Base-by-base conservation (phyloP, 2,888 invertebrate genomes). In the Tribolium freemani region DNA sequence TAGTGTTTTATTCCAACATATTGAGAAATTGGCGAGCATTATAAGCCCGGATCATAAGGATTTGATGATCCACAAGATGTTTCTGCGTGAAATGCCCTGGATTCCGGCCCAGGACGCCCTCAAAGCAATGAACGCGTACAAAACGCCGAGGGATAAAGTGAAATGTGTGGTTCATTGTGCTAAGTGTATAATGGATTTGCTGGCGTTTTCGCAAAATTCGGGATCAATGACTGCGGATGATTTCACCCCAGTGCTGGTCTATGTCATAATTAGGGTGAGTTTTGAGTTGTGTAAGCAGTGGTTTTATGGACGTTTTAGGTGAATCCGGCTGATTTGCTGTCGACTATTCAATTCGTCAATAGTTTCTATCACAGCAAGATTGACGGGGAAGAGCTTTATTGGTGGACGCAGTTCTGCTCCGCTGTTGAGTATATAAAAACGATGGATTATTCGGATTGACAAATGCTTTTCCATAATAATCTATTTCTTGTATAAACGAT, bases 331-430 rank as follows among this genome's bases (percentile, higher is more conserved):
- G 94, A 95, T 70, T 89, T 99, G 72, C 90, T 99, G 71, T 98
- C 98, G 8, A 98, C 97, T 26, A 93, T 99, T 78, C 97, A 99
- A 88, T 97, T 97, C 86, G 96, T 99, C 77, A 94, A 94, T 86
- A 96, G 96, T 80, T 96, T 97, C 86, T 96, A 96, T 83, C 94
- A 93, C 69, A 90, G 92, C 77, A 91, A 93, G 75, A 89, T 98
- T 71, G 90, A 90, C 75, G 98, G 98, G 58, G 97, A 97, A 87
- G 96, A 97, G 82, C 93, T 94, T 81, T 99, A 99, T 88, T 98
- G 97, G 94, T 99, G 98, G 99, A 98, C 97, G 66, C 97, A 98
- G 87, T 98, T 99, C 88, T 95, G 95, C 83, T 94, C 98, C 0
- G 97, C 97, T 56, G 96, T 98, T 64, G 97, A 98, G 87, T 98